phyloP scores from a whole-genome alignment of 2,888 invertebrate species.

The Salpingus planirostris region DNA sequence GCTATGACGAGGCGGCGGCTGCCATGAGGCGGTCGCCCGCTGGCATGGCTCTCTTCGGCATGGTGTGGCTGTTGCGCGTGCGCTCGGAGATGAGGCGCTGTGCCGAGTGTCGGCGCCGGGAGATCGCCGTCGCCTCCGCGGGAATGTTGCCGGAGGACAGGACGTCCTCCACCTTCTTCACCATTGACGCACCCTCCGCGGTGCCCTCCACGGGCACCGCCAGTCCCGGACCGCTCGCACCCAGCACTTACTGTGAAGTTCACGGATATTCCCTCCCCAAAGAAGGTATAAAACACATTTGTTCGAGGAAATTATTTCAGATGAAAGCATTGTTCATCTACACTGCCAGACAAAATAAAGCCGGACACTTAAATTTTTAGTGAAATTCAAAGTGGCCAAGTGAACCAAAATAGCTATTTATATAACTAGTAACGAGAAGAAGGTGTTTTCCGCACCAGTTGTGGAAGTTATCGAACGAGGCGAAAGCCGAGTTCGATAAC shows the following conservation, averaged over 20 bases:
- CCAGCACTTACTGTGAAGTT: constrained; percentile 50
- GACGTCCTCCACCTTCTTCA: constrained; percentile 41
- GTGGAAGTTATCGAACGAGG: no score
- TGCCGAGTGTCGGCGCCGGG: constrained; percentile 52
- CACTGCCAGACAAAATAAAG: no score
- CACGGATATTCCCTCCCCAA: constrained; percentile 49
- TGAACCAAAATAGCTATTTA: no score
- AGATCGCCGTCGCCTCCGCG: constrained; percentile 16
- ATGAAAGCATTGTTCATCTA: no score
- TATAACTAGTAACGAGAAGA: no score
- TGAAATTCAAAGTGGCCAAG: no score
- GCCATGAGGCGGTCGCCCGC: constrained; percentile 31
- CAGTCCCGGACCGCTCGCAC: constrained; percentile 31
- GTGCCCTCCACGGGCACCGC: constrained; percentile 25
- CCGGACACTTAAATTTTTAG: no score
- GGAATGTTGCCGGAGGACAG: constrained; percentile 15
- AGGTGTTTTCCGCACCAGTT: no score
- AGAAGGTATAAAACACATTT: no score
- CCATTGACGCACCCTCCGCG: constrained; percentile 41
- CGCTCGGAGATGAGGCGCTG: constrained; percentile 71
- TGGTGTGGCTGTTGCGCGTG: constrained; percentile 76
- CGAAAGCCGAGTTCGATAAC: no score
- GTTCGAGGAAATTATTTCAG: no score
- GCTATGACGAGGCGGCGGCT: constrained; percentile 17
- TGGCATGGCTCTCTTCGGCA: constrained; percentile 79